Evolutionary conservation across 2,888 invertebrate genomes (phyloP).

Genomic region (Cephus rjabovi): DNA sequence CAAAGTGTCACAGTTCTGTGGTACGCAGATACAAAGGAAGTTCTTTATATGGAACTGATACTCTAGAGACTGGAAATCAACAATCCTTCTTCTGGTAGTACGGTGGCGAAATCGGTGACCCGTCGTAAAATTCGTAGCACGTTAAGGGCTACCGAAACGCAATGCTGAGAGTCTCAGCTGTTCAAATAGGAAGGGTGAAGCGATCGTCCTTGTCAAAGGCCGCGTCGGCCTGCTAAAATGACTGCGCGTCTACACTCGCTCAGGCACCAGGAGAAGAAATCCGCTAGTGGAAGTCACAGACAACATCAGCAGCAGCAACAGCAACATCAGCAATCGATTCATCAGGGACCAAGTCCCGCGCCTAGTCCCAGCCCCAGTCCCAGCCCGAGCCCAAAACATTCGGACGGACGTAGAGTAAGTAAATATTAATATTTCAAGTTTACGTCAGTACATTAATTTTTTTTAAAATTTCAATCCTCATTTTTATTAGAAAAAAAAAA

Average conservation of each 20-base stretch:
- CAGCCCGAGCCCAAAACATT: constrained; percentile 61
- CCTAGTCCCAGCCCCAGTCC: constrained; percentile 60
- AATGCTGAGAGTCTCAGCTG: constrained; percentile 59
- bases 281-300: constrained; percentile 41
- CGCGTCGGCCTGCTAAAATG: constrained; percentile 63
- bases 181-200: constrained; percentile 55
- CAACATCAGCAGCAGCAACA: constrained; percentile 40
- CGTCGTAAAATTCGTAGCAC: neutral
- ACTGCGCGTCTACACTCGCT: constrained; percentile 65
- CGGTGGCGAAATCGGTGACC: neutral
- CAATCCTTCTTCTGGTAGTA: neutral
- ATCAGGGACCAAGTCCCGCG: constrained; percentile 52
- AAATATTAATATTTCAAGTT: neutral
- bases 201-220: constrained; percentile 47
- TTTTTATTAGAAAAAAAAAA: neutral
- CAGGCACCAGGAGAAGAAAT: constrained; percentile 64
- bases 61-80: neutral
- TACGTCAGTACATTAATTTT: neutral
- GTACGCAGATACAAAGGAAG: no score
- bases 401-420: constrained; percentile 65
- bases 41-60: neutral
- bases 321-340: constrained; percentile 35
- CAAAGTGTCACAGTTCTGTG: neutral
- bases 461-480: neutral
- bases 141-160: constrained; percentile 37